phyloP scores from a whole-genome alignment of 2,888 invertebrate species.

The Autographa pulchrina region DNA sequence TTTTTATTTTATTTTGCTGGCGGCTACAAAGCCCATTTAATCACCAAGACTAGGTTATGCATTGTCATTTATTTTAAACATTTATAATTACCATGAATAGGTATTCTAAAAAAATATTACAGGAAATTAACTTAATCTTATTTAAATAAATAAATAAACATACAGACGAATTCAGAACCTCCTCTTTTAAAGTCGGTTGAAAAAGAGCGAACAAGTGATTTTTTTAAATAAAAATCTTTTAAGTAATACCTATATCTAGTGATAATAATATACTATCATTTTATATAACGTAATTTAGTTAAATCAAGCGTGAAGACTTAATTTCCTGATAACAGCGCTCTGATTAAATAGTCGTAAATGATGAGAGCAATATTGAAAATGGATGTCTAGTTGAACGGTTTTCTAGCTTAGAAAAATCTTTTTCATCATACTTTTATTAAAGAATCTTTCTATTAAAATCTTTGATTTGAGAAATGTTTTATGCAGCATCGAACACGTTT shows the following conservation, averaged over 20 bases:
- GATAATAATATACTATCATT: constrained; percentile 39
- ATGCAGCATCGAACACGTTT: neutral
- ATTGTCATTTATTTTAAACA: neutral
- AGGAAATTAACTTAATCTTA: too few species aligned
- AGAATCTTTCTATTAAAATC: neutral
- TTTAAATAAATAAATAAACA: too few species aligned
- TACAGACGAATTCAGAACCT: too few species aligned
- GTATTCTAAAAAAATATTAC: too few species aligned
- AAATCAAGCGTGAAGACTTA: constrained; percentile 52
- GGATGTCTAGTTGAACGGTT: neutral
- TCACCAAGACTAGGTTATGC: neutral
- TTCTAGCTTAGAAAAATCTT: neutral
- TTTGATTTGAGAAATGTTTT: neutral
- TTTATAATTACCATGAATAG: too few species aligned
- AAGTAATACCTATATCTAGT: neutral
- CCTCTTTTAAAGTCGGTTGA: neutral
- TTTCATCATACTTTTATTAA: neutral
- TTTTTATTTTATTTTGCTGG: neutral
- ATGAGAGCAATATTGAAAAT: constrained; percentile 21
- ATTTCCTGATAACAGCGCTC: constrained; percentile 60
- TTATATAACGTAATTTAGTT: constrained; percentile 42
- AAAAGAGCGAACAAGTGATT: neutral
- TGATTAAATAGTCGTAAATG: constrained; percentile 56
- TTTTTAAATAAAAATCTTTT: neutral
- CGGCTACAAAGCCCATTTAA: neutral